These are phyloP conservation scores for Nymphalis urticae DNA, from an alignment of 2,888 invertebrate species.

Conservation along the genomic window DNA sequence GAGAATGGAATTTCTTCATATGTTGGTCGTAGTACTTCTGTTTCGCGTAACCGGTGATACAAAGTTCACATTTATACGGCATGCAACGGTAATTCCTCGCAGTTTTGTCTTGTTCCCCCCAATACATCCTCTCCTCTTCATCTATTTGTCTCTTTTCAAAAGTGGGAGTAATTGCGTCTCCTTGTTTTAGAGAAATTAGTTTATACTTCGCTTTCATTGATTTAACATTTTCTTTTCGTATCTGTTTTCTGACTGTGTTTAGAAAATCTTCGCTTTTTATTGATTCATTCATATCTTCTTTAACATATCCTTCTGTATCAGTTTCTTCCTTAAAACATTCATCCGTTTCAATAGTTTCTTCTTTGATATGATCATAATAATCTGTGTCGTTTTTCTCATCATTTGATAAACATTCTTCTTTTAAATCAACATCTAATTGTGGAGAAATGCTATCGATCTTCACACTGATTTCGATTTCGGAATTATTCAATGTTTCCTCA, in stretches of 20 bases:
- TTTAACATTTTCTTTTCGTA: conserved; percentile 39
- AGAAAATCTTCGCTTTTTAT: background rate
- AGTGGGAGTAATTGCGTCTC: background rate
- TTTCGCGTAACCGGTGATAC: conserved; percentile 48
- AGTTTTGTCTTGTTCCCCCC: conserved; percentile 40
- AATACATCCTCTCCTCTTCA: conserved; percentile 48
- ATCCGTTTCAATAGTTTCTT: conserved; percentile 43
- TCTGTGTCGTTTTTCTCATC: conserved; percentile 35
- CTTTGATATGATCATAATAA: conserved; percentile 24
- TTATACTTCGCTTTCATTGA: conserved; percentile 11
- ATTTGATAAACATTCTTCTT: conserved; percentile 27
- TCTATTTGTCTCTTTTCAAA: conserved; percentile 42
- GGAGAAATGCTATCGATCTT: background rate
- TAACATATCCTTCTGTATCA: conserved; percentile 1
- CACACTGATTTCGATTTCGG: background rate
- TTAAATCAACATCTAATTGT: background rate
- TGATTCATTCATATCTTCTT: conserved; percentile 15
- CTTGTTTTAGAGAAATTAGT: conserved; percentile 30
- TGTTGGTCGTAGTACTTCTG: conserved; percentile 48
- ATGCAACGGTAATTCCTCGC: conserved; percentile 39
- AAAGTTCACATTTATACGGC: conserved; percentile 55
- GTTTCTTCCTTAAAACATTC: conserved; percentile 21
- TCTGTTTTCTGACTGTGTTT: conserved; percentile 56
- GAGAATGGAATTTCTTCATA: conserved; percentile 46
- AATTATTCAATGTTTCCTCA: background rate